Base-by-base conservation (phyloP, 2,113 vertebrate genomes). In the Malurus melanocephalus region DNA sequence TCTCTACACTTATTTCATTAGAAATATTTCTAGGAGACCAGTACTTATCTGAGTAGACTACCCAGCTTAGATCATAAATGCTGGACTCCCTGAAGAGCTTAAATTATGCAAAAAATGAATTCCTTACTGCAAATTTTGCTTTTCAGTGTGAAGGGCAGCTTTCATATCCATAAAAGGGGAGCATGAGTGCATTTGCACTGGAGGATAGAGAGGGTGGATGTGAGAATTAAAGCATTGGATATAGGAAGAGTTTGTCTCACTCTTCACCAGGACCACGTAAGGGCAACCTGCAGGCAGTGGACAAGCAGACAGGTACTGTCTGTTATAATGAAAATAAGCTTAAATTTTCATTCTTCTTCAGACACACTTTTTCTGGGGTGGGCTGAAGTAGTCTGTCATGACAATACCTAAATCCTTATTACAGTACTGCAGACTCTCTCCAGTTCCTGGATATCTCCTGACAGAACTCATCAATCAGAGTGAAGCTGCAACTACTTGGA, bases 21-120 rank as follows among this genome's bases (percentile, higher is more conserved):
- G 23, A 88, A 93, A 72, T 72, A 83, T 88, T 95, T 92, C 57
- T 87, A 30, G 26, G 67, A 92, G 75, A 85, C 67, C 56, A 38
- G 52, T 56, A 64, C 48, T 91, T 89, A 32, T 62, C n/a, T 67
- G 49, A 83, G 33, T 26, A 35, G 80, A 33, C 48, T 74, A 9
- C 56, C 69, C 23, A 23, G 16, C 38, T 74, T 67, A 83, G 21
- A 56, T 40, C 68, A 46, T 67, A 71, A 80, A 57, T 10, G 8
- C 22, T 71, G 45, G 30, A 42, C 19, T 78, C 24, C n/a, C 32
- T 35, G 9, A 60, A 89, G 64, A 94, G 30, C 13, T 51, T 66
- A 43, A 77, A 85, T 83, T 80, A 49, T 67, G 42, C 13, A 71
- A 89, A 83, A 83, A 83, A 67, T 65, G 80, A 67, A 55, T 60